Base-by-base conservation (phyloP, 2,797 vertebrate species). In the Oreonectes daqikongensis region DNA sequence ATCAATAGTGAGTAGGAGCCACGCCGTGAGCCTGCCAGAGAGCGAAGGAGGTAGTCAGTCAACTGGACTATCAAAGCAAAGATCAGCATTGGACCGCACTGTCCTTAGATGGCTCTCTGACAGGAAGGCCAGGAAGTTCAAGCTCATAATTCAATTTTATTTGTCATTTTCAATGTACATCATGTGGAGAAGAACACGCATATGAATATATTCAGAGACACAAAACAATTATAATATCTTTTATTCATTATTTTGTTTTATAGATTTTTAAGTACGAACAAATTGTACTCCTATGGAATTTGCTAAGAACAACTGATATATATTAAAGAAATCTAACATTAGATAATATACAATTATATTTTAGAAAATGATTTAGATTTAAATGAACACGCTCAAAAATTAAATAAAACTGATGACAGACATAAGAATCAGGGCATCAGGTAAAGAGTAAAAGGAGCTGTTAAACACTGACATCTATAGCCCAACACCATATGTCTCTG, bases 1-100 rank as follows among this genome's bases (percentile, higher is more conserved):
- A 93, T 93, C 92, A 90, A 93, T 93, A 92, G 85, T 80, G 87
- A 82, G 86, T 87, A 87, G 85, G 87, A 90, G 85, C 87, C 70
- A 87, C 86, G 82, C 85, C 83, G 78, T 84, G 85, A 88, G 88
- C 88, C 86, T 82, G 85, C 77, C 83, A 87, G 87, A 90, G 86
- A 42, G 88, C 86, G 88, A 84, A 83, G 40, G 70, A 82, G 59
- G 52, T 59, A 67, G 77, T 60, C 72, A 59, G 46, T 82, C 82
- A 66, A 22, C 48, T 65, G 71, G 84, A 82, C 82, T 70, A 79
- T 74, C 68, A 74, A 72, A 60, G 66, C 70, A 44, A 42, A 26
- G 18, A 60, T 68, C 57, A 70, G 69, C 82, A 84, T 81, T 59
- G 68, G 63, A 26, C 24, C 28, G 5, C 40, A 38, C 52, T n/a